A percentile compares a stretch with the other conserved stretches of the same genome.
Evolutionary conservation across 1,140 invertebrate species (phyloP).

Genomic region (Colletes latitarsis): DNA sequence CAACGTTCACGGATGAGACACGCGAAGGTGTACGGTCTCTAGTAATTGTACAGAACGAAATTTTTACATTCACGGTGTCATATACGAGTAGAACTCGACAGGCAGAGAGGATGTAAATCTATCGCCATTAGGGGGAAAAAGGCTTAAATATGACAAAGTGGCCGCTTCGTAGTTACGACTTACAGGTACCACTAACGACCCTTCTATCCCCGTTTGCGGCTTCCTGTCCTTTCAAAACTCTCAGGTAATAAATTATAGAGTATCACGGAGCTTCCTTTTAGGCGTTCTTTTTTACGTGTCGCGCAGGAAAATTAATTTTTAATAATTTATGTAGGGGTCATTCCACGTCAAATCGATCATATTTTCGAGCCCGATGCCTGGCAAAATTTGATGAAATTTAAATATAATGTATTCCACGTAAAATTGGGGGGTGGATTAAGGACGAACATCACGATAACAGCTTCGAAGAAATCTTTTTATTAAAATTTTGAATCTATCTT

Average conservation of each 20-base stretch:
- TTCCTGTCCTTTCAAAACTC: constrained; percentile 47
- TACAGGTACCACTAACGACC: constrained; percentile 52
- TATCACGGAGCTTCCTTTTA: constrained; percentile 4
- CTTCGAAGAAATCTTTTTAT: no score
- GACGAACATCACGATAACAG: no score
- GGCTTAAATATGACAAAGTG: constrained; percentile 61
- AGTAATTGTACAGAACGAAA: no score
- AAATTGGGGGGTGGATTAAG: no score
- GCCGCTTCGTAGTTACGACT: constrained; percentile 36
- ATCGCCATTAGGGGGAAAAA: constrained; percentile 32
- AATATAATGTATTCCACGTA: no score
- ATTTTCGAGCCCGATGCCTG: no score
- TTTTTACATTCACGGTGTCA: no score
- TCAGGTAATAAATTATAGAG: constrained; percentile 52
- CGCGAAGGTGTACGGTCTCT: no score
- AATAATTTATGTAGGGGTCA: background rate
- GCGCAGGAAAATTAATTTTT: constrained; percentile 26
- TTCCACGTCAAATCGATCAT: no score
- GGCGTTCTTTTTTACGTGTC: background rate
- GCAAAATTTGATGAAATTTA: no score
- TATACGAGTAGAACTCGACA: background rate
- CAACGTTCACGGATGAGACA: no score
- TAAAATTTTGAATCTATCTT: no score
- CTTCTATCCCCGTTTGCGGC: constrained; percentile 44
- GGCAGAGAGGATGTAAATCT: constrained; percentile 34